These are phyloP conservation scores for Thymelicus lineola DNA, from an alignment of 2,888 invertebrate genomes.

Conservation along the genomic window DNA sequence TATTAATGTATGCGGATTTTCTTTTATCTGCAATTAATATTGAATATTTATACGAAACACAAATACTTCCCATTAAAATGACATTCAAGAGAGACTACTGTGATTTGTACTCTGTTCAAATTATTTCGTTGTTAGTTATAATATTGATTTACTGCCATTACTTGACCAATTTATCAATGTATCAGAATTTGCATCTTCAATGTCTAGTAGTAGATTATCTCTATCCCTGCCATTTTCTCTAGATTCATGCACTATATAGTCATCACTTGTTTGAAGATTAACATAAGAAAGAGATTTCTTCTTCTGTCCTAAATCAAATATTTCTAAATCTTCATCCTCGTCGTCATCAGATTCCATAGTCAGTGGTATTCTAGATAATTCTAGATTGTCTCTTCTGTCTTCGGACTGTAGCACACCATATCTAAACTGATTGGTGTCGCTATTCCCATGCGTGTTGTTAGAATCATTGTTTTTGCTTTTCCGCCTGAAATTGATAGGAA, in stretches of 20 bases:
- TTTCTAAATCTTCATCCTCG: constrained; percentile 79
- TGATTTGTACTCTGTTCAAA: constrained; percentile 1
- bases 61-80: neutral
- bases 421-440: constrained; percentile 77
- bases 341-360: constrained; percentile 82
- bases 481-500: constrained; percentile 61
- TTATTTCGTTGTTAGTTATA: constrained; percentile 55
- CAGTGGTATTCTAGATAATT: constrained; percentile 73
- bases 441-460: constrained; percentile 60
- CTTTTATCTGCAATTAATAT: no score
- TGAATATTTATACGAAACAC: neutral
- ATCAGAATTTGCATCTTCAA: constrained; percentile 70
- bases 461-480: constrained; percentile 67
- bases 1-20: no score
- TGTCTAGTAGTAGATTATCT: constrained; percentile 73
- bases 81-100: constrained; percentile 14
- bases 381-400: constrained; percentile 73
- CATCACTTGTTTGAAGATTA: constrained; percentile 72
- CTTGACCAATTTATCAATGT: constrained; percentile 75
- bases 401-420: constrained; percentile 80
- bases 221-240: constrained; percentile 49
- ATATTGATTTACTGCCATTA: constrained; percentile 72
- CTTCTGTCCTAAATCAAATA: constrained; percentile 79
- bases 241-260: constrained; percentile 63
- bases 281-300: constrained; percentile 77